Conservation (phyloP, 2,113 vertebrate genomes). For the Epinephelus fuscoguttatus region DNA sequence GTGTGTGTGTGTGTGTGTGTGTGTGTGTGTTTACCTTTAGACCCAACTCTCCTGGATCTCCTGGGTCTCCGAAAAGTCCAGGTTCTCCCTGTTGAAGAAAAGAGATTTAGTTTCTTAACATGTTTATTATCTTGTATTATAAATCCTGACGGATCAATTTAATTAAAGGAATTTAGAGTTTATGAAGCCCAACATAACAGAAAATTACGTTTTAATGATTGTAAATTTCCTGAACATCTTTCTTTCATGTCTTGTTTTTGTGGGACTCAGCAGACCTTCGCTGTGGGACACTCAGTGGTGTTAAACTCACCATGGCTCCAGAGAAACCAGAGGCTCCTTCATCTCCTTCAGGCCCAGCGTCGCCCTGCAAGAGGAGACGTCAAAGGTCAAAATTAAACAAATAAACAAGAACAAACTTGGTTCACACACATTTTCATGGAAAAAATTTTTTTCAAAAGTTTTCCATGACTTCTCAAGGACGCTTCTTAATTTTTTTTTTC, state of each 20-base stretch:
- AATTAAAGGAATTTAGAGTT: neutral
- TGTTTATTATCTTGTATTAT: neutral
- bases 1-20: neutral
- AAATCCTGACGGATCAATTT: too few species aligned
- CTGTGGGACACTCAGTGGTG: too few species aligned
- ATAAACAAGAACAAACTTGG: too few species aligned
- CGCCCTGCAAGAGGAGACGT: conserved; percentile 65
- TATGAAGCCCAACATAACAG: neutral
- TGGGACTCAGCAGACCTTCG: neutral
- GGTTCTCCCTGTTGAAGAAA: conserved; percentile 70
- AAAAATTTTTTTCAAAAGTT: too few species aligned
- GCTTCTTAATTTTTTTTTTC: too few species aligned
- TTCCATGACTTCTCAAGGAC: too few species aligned
- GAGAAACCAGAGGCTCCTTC: conserved; percentile 84
- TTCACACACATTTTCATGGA: too few species aligned
- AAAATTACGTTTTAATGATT: neutral
- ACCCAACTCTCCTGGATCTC: conserved; percentile 63
- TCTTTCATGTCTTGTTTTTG: neutral
- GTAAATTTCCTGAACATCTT: neutral
- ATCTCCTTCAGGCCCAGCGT: conserved; percentile 77
- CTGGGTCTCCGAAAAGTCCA: conserved; percentile 80
- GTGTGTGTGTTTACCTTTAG: conserved; percentile 73
- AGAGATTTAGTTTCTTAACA: neutral
- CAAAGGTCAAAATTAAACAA: too few species aligned
- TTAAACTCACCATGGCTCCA: conserved; percentile 78